A percentile compares a stretch with the other conserved stretches of the same genome.
Conservation (phyloP, 2,797 vertebrate species). For the Acridotheres tristis region DNA sequence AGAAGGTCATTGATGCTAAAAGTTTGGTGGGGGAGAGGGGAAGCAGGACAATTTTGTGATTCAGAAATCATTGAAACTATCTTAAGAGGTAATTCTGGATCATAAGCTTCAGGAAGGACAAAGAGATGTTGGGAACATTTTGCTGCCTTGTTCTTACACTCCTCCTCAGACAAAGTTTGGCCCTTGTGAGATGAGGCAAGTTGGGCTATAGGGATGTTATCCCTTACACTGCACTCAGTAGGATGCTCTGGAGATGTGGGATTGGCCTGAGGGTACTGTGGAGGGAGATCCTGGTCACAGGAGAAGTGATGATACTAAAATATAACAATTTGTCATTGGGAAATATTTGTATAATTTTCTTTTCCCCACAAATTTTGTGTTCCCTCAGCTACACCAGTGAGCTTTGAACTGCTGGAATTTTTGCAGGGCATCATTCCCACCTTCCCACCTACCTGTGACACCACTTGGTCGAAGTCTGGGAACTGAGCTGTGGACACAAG, state of each 20-base stretch:
- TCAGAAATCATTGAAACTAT: not conserved
- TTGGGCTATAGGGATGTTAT: not conserved
- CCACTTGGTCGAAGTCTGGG: not conserved
- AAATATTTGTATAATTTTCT: not conserved
- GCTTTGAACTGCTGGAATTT: not conserved
- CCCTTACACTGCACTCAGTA: fast-evolving
- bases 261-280: not conserved
- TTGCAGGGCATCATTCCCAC: not conserved
- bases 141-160: not conserved
- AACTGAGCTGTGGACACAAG: not conserved
- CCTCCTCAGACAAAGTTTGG: not conserved
- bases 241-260: not conserved
- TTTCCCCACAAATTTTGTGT: not conserved
- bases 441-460: not conserved
- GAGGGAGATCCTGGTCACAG: not conserved
- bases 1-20: not conserved
- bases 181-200: not conserved
- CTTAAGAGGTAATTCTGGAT: not conserved
- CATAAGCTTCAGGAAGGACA: not conserved
- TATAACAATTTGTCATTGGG: not conserved
- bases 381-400: not conserved
- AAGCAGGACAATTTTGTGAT: not conserved
- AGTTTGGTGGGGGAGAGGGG: not conserved
- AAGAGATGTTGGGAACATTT: not conserved
- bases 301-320: not conserved